Base-by-base conservation (phyloP, 2,113 vertebrate species). In the Etia nguti region DNA sequence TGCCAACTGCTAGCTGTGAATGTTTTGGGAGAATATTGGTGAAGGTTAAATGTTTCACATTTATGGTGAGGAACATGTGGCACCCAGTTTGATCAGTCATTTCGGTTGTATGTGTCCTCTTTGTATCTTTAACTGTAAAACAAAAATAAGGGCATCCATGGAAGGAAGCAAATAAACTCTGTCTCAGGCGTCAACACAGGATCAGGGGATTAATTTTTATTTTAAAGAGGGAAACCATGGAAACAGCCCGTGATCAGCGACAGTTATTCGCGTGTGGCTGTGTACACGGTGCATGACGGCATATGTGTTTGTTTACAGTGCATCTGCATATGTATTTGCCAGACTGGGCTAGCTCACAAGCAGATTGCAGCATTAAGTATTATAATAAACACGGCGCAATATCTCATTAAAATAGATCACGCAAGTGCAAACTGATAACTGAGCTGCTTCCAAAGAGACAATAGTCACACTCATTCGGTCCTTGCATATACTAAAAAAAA, bases 341-440 rank as follows among this genome's bases (percentile, higher is more conserved):
- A 80, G 54, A 41, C 22, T 50, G 55, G 46, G 31, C n/a, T n/a
- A 54, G 36, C 8, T 52, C 31, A 62, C 56, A 83, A 18, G 59
- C 34, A 31, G 57, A 86, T 60, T 56, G 46, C 26, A 57, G 55
- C 34, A 62, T 46, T 15, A 70, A 52, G 24, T 6, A 60, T 38
- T 56, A 60, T 81, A 54, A 80, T 50, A 20, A 79, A 89, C 79
- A 29, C 12, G 75, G 46, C 68, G 6, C 3, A 4, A 55, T 52
- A 88, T 73, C 68, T 73, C 52, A 82, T 87, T 81, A 86, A 90
- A 80, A 84, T 62, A 50, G 75, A 36, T 80, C 77, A 82, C 22
- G 43, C n/a, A n/a, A 54, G 50, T 26, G 50, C 24, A 88, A 34
- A 86, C 18, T 88, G 89, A 86, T 62, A 79, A 54, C 24, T 56